Evolutionary conservation across 2,797 vertebrate species (phyloP).

Genomic region (Rhodeus uyekii): DNA sequence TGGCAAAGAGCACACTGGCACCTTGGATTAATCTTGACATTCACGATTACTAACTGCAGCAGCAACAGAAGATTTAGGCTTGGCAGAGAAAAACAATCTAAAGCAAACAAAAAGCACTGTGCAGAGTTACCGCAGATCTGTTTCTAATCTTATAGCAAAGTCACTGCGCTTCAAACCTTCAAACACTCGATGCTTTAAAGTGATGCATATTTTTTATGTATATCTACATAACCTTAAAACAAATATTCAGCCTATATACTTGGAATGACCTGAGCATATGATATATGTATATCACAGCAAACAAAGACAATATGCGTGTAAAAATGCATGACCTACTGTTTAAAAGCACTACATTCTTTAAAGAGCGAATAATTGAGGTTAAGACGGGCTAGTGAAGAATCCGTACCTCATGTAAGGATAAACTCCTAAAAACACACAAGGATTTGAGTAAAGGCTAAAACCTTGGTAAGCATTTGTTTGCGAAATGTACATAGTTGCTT

Average conservation of each 20-base stretch:
- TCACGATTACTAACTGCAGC: constrained; percentile 25
- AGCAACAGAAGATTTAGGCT: constrained; percentile 27
- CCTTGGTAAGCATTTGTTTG: constrained; percentile 40
- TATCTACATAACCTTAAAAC: constrained; percentile 19
- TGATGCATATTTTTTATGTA: neutral
- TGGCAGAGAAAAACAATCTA: neutral
- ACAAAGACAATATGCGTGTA: neutral
- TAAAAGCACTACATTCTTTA: constrained; percentile 27
- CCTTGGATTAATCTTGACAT: constrained; percentile 35
- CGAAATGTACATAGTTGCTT: constrained; percentile 57
- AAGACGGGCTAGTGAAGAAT: neutral
- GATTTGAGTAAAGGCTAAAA: constrained; percentile 17
- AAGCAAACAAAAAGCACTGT: constrained; percentile 4
- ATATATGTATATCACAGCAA: constrained; percentile 15
- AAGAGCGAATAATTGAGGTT: constrained; percentile 34
- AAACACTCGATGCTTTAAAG: neutral
- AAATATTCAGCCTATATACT: neutral
- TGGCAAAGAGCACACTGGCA: neutral
- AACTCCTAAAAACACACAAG: constrained; percentile 19
- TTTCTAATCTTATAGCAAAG: constrained; percentile 15
- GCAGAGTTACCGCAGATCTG: constrained; percentile 4
- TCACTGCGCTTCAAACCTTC: neutral
- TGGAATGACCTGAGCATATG: constrained; percentile 26
- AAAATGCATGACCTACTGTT: constrained; percentile 20
- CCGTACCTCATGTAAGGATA: constrained; percentile 9